Conservation (phyloP, 2,888 invertebrate genomes). For the Rhimphoctona megacephalus region DNA sequence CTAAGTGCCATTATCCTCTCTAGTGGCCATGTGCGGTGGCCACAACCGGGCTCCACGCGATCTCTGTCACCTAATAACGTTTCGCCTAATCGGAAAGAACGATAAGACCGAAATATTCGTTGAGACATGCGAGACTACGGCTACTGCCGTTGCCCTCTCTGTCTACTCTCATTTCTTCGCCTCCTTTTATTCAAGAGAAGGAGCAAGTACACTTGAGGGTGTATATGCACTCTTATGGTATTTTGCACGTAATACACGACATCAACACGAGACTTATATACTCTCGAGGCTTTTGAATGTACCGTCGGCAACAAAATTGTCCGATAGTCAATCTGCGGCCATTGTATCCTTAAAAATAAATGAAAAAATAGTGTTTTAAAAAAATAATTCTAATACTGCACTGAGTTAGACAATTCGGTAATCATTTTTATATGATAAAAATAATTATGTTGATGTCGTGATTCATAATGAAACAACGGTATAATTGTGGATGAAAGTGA, state of each 20-base stretch:
- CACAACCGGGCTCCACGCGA: slow-evolving; percentile 78
- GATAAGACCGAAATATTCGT: slow-evolving; percentile 81
- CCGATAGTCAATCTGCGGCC: neutral
- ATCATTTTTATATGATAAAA: neutral
- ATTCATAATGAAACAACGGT: neutral
- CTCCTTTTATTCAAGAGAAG: neutral
- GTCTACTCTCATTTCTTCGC: slow-evolving; percentile 15
- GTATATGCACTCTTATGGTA: slow-evolving; percentile 41
- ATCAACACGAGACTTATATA: slow-evolving; percentile 21
- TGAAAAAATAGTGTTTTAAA: neutral
- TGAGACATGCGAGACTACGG: slow-evolving; percentile 68
- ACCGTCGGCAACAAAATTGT: slow-evolving; percentile 32
- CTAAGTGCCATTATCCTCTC: slow-evolving; percentile 77
- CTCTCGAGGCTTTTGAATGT: slow-evolving; percentile 7
- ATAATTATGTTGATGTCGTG: neutral
- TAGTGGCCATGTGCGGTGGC: slow-evolving; percentile 62
- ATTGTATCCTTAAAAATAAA: slow-evolving; percentile 4
- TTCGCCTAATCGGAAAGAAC: slow-evolving; percentile 77
- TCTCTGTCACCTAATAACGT: slow-evolving; percentile 83
- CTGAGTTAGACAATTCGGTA: neutral
- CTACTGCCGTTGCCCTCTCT: slow-evolving; percentile 56
- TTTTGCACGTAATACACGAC: slow-evolving; percentile 58
- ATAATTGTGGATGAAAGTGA: neutral
- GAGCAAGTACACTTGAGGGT: slow-evolving; percentile 22
- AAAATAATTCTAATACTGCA: neutral